phyloP scores from a whole-genome alignment of 2,888 invertebrate species.

The Agrotis segetum region DNA sequence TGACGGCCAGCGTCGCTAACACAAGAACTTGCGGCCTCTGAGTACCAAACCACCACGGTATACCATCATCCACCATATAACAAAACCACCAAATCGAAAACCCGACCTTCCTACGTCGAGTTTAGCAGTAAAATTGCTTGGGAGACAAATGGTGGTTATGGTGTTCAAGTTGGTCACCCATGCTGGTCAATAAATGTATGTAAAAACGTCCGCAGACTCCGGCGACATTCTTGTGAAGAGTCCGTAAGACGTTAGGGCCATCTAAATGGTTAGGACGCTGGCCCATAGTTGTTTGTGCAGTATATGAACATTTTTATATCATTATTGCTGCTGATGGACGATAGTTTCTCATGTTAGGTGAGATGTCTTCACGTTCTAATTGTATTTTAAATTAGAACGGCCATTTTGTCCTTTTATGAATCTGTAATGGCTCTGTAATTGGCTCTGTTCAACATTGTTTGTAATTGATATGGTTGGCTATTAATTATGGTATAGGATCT shows the following conservation, averaged over 20 bases:
- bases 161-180: constrained; percentile 13
- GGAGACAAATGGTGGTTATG: constrained; percentile 40
- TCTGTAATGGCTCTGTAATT: constrained; percentile 34
- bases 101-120: background rate
- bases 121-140: constrained; percentile 32
- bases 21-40: constrained; percentile 64
- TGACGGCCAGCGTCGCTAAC: constrained; percentile 61
- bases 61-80: constrained; percentile 18
- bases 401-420: constrained; percentile 38
- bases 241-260: constrained; percentile 76
- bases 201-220: constrained; percentile 86
- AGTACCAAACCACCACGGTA: constrained; percentile 60
- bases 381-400: constrained; percentile 30
- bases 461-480: constrained; percentile 31
- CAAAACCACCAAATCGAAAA: constrained; percentile 32
- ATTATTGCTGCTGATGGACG: constrained; percentile 36
- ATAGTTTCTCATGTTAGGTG: constrained; percentile 29
- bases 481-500: constrained; percentile 26
- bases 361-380: constrained; percentile 56
- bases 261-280: constrained; percentile 78
- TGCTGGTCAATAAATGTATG: constrained; percentile 83
- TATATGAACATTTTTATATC: constrained; percentile 50
- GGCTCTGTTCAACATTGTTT: constrained; percentile 1
- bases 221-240: constrained; percentile 83
- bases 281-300: constrained; percentile 39